Percentiles rank a stretch among this genome's conserved stretches.
These are phyloP conservation scores for Amphilophus citrinellus DNA, from an alignment of 2,113 vertebrate species.

Conservation along the genomic window DNA sequence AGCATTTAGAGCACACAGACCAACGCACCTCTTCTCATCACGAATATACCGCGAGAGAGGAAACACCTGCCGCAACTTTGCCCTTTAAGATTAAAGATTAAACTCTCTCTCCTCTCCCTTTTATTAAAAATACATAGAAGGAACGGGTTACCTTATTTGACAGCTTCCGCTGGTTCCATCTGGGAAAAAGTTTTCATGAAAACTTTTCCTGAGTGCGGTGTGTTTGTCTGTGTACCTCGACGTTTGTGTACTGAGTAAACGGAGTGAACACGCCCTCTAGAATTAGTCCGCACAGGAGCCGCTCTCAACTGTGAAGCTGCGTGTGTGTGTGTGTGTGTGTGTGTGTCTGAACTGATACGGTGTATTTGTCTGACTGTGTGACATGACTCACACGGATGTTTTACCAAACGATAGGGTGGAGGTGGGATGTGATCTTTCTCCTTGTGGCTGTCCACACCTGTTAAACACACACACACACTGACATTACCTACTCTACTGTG, in stretches of 20 bases:
- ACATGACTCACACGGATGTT: constrained; percentile 61
- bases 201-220: constrained; percentile 19
- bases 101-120: neutral
- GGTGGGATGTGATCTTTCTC: constrained; percentile 32
- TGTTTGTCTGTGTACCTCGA: constrained; percentile 3
- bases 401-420: constrained; percentile 54
- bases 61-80: constrained; percentile 64
- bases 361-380: constrained; percentile 25
- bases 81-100: neutral
- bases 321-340: neutral
- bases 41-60: constrained; percentile 45
- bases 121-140: neutral
- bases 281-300: constrained; percentile 1
- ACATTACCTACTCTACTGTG: neutral
- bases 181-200: constrained; percentile 33
- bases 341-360: neutral
- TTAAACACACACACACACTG: constrained; percentile 66
- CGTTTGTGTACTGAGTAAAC: constrained; percentile 32
- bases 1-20: neutral
- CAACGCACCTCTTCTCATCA: neutral
- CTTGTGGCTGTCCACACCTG: constrained; percentile 62
- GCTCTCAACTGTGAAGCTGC: constrained; percentile 14
- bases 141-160: constrained; percentile 45
- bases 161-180: constrained; percentile 45
- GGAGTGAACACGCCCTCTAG: constrained; percentile 67